Base-by-base conservation (phyloP, 2,113 vertebrate species). In the Lichenostomus cassidix region DNA sequence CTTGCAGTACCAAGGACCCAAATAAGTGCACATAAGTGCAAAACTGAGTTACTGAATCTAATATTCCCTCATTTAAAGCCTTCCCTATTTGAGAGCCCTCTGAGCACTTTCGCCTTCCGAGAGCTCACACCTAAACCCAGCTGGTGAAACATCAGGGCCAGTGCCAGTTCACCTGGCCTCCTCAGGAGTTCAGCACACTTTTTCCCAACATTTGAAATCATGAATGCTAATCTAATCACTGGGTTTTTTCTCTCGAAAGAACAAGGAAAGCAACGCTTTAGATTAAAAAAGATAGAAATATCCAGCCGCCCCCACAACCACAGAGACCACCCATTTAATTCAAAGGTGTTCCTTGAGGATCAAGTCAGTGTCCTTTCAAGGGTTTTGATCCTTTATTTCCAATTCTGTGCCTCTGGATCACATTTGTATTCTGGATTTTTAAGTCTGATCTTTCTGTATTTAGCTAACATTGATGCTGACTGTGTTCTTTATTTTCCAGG, bases 111-210 rank as follows among this genome's bases (percentile, higher is more conserved):
- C 13, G 15, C 12, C 0, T 65, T 81, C 12, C 0, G 0, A 47
- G 15, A 5, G 5, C 8, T 70, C 33, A 81, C 24, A 53, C 19
- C 24, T 55, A 56, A 84, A 78, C 9, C 10, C 25, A 44, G 18
- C 12, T 69, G 20, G 11, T 41, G 55, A 73, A 16, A 12, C 11
- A 63, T 29, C 20, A 73, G 28, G 21, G 25, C 11, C 25, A 46
- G 5, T 23, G 12, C 5, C 22, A 64, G 11, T 42, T 74, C 16
- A 41, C 18, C 27, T 52, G 44, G 71, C 15, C 13, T 20, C 27
- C 49, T 15, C 17, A 59, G 23, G n/a, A n/a, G 2, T 69, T 52
- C 21, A 60, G 8, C 15, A 47, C 0, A 0, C 1, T 1, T 82
- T 92, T 73, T 82, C 11, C 25, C 10, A 53, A 6, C 5, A n/a